These are phyloP conservation scores for Chydorus sphaericus DNA, from an alignment of 2,888 invertebrate species.

Conservation along the genomic window DNA sequence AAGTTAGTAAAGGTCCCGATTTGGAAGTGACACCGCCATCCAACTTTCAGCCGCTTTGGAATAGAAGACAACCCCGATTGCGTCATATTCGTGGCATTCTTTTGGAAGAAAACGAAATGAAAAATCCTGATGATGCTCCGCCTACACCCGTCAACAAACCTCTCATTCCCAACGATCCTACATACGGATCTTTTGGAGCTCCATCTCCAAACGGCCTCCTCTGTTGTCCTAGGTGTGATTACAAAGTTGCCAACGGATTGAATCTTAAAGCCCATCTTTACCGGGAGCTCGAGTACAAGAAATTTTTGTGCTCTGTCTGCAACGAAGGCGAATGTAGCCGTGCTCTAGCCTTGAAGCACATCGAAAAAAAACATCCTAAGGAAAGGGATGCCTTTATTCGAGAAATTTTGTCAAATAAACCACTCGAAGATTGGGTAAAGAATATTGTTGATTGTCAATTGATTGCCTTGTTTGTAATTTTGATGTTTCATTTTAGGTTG, in stretches of 20 bases:
- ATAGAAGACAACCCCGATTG: conserved; percentile 38
- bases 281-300: conserved; percentile 48
- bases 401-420: background rate
- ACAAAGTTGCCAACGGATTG: conserved; percentile 39
- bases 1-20: conserved; percentile 24
- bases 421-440: background rate
- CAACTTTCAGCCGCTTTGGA: conserved; percentile 37
- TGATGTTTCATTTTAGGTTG: conserved; percentile 1
- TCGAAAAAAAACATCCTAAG: background rate
- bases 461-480: background rate
- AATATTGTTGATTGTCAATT: background rate
- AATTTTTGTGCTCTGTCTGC: conserved; percentile 29
- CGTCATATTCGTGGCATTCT: conserved; percentile 45
- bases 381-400: background rate
- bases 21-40: conserved; percentile 13
- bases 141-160: background rate
- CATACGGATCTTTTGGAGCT: background rate
- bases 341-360: background rate
- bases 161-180: background rate
- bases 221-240: conserved; percentile 44
- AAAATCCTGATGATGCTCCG: background rate
- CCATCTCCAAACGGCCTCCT: background rate
- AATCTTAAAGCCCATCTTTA: conserved; percentile 51
- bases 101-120: conserved; percentile 35
- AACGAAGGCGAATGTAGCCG: background rate